Conservation (phyloP, 2,113 vertebrate genomes). For the Prietella phreatophila region DNA sequence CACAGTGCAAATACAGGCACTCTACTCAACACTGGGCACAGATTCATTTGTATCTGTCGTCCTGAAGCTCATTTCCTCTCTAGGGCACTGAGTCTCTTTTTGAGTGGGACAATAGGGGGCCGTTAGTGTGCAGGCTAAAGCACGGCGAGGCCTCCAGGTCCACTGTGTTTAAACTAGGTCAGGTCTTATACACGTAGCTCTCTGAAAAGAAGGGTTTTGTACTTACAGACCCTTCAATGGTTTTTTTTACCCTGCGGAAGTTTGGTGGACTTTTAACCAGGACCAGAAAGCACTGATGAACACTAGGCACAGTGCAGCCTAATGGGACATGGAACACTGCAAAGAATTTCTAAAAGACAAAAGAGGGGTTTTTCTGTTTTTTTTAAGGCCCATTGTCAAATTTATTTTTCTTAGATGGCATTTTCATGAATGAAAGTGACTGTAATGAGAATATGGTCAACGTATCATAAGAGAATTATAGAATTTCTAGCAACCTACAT, state of each 20-base stretch:
- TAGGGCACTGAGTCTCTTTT: slow-evolving; percentile 23
- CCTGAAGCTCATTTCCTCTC: slow-evolving; percentile 23
- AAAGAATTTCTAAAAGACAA: neutral
- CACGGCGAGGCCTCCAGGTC: slow-evolving; percentile 28
- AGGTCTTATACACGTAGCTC: slow-evolving; percentile 40
- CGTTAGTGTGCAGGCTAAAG: slow-evolving; percentile 10
- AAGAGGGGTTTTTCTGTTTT: neutral
- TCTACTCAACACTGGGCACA: neutral
- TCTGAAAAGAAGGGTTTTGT: slow-evolving; percentile 37
- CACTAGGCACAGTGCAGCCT: neutral
- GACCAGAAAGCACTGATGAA: slow-evolving; percentile 44
- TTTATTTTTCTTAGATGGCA: neutral
- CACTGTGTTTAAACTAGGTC: slow-evolving; percentile 48
- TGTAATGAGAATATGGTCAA: neutral
- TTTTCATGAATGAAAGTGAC: neutral
- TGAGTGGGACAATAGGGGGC: slow-evolving; percentile 31
- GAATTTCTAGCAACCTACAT: neutral
- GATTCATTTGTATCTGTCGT: slow-evolving; percentile 17
- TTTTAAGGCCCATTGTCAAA: neutral
- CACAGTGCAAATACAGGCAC: neutral
- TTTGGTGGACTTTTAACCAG: slow-evolving; percentile 60
- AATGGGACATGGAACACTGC: neutral
- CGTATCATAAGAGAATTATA: neutral
- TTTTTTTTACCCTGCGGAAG: slow-evolving; percentile 62
- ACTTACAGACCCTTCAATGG: neutral